phyloP scores from a whole-genome alignment of 1,140 invertebrate species.

The Meloidogyne chitwoodi region DNA sequence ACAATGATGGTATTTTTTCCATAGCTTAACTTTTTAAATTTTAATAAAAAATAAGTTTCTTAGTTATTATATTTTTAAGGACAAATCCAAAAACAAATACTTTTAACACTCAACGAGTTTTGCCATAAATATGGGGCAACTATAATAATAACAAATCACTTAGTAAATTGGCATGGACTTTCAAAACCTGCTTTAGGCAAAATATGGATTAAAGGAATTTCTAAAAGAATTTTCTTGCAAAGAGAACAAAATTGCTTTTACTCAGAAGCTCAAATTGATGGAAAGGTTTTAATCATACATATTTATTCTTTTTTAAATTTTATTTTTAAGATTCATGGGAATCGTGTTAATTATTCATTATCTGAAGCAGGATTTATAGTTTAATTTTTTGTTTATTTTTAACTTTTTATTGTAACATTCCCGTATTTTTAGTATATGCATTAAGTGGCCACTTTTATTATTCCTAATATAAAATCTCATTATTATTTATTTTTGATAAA shows the following conservation, averaged over 20 bases:
- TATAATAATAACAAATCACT: conserved; percentile 9
- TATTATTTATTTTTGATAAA: no score
- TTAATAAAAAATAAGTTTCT: no score
- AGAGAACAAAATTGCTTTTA: background rate
- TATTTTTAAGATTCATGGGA: background rate
- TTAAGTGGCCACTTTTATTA: no score
- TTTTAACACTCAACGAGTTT: background rate
- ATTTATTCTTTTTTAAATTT: background rate
- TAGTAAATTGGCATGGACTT: background rate
- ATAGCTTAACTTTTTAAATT: background rate
- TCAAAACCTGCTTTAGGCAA: conserved; percentile 11
- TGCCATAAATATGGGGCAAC: conserved; percentile 6
- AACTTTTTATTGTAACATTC: no score
- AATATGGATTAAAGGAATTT: conserved; percentile 12
- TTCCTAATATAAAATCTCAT: no score
- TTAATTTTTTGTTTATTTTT: background rate
- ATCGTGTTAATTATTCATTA: background rate
- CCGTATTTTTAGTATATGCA: no score
- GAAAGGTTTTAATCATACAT: background rate
- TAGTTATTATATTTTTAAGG: background rate
- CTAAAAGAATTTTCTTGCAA: background rate
- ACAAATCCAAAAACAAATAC: conserved; percentile 3
- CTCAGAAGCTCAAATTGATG: background rate
- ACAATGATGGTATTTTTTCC: background rate
- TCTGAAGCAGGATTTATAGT: background rate